Evolutionary conservation across 2,797 vertebrate species (phyloP), one percentile per base, ranked within the genome.

Genomic region (Tiaroga cobitis): DNA sequence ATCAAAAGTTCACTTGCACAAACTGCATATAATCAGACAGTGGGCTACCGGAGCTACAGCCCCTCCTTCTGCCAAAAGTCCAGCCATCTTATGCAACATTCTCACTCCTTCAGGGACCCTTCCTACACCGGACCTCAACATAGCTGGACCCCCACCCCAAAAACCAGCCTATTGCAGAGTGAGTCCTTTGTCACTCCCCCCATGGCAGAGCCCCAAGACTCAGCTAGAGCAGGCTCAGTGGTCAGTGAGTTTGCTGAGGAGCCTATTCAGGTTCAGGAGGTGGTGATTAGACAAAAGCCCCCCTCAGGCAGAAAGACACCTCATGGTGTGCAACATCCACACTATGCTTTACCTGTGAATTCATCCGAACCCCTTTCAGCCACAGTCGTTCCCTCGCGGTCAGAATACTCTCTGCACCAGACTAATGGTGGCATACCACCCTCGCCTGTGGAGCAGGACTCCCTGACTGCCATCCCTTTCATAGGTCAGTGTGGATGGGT

Each of bases 391-490:
- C 81, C 84, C 9, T 75, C 82, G 15, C 87, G 87, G 0, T 86
- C 76, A 10, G 90, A 29, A 81, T 85, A 88, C 18, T 56, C 86
- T 7, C n/a, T 86, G n/a, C 88, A 80, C 29, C 87, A 92, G 74
- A 89, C 87, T 8, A 95, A 94, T 49, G 93, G 93, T 83, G 94
- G 94, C 2, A 91, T 97, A 90, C 94, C 95, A 46, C 93, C 94
- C 8, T 82, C 95, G 86, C 94, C 95, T 0, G 92, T 95, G 73
- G 95, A 96, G 0, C 96, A 95, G 84, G 96, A 98, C 89, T 97
- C 97, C 11, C 90, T 98, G 92, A 97, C 98, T 0, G 96, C 97
- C 69, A 98, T 99, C 81, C 98, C 98, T 39, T 99, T 97, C 92
- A 98, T 98, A 88, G 98, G 98, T 99, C 90, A 96, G 98, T 96